Evolutionary conservation across 2,797 vertebrate species (phyloP).

Genomic region (Pseudochirops cupreus): DNA sequence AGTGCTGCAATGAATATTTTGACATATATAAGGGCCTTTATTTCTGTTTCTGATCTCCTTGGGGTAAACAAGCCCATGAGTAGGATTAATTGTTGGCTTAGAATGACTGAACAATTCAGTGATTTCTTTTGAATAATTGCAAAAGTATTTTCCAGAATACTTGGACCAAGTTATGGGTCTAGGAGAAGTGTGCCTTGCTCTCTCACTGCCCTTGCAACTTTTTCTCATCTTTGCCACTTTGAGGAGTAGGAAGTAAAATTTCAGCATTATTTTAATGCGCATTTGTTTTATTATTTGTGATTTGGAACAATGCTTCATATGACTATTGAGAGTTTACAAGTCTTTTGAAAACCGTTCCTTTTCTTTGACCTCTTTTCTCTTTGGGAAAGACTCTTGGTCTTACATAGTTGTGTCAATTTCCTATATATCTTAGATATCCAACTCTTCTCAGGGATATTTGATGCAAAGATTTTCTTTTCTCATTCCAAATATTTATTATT

Average conservation of each 20-base stretch:
- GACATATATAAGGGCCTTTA: background rate
- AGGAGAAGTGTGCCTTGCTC: background rate
- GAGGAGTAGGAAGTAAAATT: background rate
- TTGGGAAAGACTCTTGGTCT: background rate
- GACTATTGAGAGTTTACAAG: background rate
- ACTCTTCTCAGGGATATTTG: background rate
- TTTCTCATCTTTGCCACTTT: background rate
- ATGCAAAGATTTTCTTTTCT: background rate
- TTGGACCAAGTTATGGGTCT: background rate
- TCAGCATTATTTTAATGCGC: background rate
- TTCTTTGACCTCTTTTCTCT: background rate
- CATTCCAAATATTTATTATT: background rate
- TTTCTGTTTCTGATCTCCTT: background rate
- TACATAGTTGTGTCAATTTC: background rate
- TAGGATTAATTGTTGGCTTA: background rate
- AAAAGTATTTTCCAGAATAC: background rate
- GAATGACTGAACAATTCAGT: background rate
- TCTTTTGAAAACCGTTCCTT: background rate
- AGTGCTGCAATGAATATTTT: background rate
- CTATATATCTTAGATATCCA: background rate
- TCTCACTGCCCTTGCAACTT: background rate
- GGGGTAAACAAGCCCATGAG: background rate
- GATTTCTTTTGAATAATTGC: background rate
- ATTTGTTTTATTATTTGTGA: background rate
- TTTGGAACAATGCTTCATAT: background rate